phyloP scores from a whole-genome alignment of 2,888 invertebrate genomes.

The Boloria euphrosyne region DNA sequence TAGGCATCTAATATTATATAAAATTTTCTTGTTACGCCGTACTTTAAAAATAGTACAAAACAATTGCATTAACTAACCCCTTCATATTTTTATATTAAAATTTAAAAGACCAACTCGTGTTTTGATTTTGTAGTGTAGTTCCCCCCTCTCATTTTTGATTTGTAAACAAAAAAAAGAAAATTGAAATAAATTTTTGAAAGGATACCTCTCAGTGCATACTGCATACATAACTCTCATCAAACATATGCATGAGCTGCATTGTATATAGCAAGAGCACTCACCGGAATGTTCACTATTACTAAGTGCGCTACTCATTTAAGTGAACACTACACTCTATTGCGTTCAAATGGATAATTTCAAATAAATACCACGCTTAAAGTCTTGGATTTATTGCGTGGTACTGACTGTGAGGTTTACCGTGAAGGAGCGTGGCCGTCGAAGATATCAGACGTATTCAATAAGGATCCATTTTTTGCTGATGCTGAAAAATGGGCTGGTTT shows the following conservation, averaged over 20 bases:
- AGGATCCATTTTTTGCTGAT: slow-evolving; percentile 78
- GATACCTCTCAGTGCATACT: slow-evolving; percentile 35
- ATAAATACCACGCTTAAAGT: slow-evolving; percentile 34
- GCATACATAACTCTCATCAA: slow-evolving; percentile 45
- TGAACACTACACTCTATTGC: slow-evolving; percentile 73
- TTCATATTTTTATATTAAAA: slow-evolving; percentile 76
- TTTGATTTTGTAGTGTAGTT: slow-evolving; percentile 81
- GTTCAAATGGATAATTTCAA: slow-evolving; percentile 30
- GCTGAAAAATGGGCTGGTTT: slow-evolving; percentile 79
- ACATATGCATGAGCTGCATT: slow-evolving; percentile 74
- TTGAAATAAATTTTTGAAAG: slow-evolving; percentile 6
- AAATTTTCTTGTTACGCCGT: slow-evolving; percentile 38
- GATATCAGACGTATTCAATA: slow-evolving; percentile 76
- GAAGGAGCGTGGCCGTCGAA: slow-evolving; percentile 75
- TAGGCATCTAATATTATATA: slow-evolving; percentile 28
- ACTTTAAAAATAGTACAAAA: slow-evolving; percentile 48
- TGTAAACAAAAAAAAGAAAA: slow-evolving; percentile 5
- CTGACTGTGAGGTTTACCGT: slow-evolving; percentile 75
- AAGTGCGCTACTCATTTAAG: slow-evolving; percentile 42
- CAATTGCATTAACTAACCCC: slow-evolving; percentile 69
- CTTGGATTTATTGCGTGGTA: slow-evolving; percentile 48
- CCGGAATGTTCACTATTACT: slow-evolving; percentile 53
- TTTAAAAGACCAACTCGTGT: slow-evolving; percentile 77
- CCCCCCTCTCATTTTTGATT: slow-evolving; percentile 55
- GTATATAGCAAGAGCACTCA: slow-evolving; percentile 70